Conservation (phyloP, 2,113 vertebrate species). For the Cynocephalus volans region DNA sequence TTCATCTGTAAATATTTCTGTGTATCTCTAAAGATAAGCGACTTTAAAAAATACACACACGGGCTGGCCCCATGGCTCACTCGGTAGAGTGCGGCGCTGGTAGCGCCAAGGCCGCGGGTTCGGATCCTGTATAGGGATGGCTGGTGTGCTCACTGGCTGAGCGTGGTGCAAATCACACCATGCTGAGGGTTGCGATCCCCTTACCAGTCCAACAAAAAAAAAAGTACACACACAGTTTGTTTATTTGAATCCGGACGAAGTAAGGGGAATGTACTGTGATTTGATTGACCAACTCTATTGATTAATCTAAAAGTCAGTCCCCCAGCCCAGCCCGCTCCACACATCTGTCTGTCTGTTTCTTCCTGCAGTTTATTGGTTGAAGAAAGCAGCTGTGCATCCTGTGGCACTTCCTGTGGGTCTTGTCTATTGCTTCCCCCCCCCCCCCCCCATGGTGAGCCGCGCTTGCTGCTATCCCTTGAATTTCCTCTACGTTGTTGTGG, state of each 20-base stretch:
- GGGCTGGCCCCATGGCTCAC: too few relatives aligned
- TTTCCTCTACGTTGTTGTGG: background rate
- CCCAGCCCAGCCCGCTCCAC: too few relatives aligned
- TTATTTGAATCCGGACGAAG: background rate
- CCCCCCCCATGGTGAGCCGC: background rate
- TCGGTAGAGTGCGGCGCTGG: too few relatives aligned
- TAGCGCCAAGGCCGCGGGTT: too few relatives aligned
- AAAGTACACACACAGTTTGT: background rate
- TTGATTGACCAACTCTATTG: background rate
- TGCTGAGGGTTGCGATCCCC: too few relatives aligned
- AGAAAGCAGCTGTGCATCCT: background rate
- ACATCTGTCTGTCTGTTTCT: background rate
- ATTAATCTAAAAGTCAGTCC: background rate
- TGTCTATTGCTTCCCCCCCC: accelerated
- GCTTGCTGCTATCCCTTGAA: background rate
- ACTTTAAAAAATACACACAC: too few relatives aligned
- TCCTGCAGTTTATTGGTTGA: background rate
- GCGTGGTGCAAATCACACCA: too few relatives aligned
- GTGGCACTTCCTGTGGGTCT: background rate
- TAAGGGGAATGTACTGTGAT: background rate
- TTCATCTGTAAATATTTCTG: background rate
- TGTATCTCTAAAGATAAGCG: background rate
- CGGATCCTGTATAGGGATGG: too few relatives aligned
- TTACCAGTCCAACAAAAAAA: too few relatives aligned
- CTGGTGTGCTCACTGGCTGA: too few relatives aligned